These are phyloP conservation scores for Eilema sororculum DNA, from an alignment of 2,888 invertebrate species.

Conservation along the genomic window DNA sequence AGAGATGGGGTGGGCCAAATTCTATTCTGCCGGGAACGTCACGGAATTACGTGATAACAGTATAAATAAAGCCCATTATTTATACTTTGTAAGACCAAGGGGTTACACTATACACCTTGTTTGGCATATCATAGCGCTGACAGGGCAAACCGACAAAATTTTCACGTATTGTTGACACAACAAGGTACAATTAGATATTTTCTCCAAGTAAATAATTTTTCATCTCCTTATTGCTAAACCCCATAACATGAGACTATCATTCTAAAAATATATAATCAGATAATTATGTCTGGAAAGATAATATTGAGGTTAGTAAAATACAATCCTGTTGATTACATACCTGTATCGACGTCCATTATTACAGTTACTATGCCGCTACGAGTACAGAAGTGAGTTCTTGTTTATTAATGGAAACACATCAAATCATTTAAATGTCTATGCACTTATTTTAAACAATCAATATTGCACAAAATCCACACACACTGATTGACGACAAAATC, in stretches of 20 bases:
- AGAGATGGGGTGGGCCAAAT: too few species aligned
- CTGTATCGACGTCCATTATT: slow-evolving; percentile 78
- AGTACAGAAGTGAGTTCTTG: slow-evolving; percentile 45
- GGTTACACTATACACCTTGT: not conserved
- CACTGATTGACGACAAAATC: too few species aligned
- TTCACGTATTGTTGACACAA: slow-evolving; percentile 1
- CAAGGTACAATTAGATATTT: not conserved
- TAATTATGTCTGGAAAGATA: not conserved
- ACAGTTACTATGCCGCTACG: slow-evolving; percentile 13
- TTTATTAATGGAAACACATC: slow-evolving; percentile 37
- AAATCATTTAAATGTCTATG: slow-evolving; percentile 11
- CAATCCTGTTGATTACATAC: slow-evolving; percentile 56
- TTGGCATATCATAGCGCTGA: not conserved
- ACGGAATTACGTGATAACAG: too few species aligned
- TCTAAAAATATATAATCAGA: not conserved
- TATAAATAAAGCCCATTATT: too few species aligned
- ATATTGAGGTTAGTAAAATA: slow-evolving; percentile 58
- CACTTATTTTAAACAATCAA: slow-evolving; percentile 15
- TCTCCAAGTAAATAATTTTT: not conserved
- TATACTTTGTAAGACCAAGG: not conserved
- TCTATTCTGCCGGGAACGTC: too few species aligned
- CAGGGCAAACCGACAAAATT: not conserved
- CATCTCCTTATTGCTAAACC: not conserved
- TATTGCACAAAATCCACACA: not conserved
- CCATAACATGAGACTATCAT: too few species aligned